phyloP scores from a whole-genome alignment of 2,888 invertebrate genomes.

The Epinotia ramella region DNA sequence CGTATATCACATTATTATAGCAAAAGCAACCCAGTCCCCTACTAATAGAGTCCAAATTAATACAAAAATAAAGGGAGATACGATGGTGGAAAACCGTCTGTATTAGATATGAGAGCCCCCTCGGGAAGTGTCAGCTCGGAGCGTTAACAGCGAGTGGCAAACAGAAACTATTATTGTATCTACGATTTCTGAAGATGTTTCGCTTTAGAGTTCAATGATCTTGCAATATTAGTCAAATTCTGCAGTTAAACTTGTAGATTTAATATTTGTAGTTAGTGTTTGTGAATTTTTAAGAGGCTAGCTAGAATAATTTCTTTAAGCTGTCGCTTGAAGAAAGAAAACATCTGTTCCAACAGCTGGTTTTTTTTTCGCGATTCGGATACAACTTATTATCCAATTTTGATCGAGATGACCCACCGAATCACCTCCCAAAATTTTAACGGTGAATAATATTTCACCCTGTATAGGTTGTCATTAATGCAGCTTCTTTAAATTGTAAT shows the following conservation, averaged over 20 bases:
- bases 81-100: neutral
- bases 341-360: too few relatives aligned
- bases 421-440: too few relatives aligned
- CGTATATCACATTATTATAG: neutral
- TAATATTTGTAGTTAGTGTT: neutral
- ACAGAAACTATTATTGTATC: neutral
- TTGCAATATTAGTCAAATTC: neutral
- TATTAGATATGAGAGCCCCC: neutral
- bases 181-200: neutral
- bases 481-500: too few relatives aligned
- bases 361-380: too few relatives aligned
- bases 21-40: neutral
- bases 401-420: too few relatives aligned
- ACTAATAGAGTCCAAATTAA: neutral
- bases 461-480: neutral
- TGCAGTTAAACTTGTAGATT: neutral
- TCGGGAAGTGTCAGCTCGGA: slow-evolving; percentile 11
- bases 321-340: neutral
- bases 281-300: neutral
- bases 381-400: too few relatives aligned
- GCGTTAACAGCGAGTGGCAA: slow-evolving; percentile 6
- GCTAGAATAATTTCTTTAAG: neutral
- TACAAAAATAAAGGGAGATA: neutral
- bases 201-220: neutral
- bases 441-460: too few relatives aligned